phyloP scores from a whole-genome alignment of 1,140 invertebrate species.

The Drosophila tristis region DNA sequence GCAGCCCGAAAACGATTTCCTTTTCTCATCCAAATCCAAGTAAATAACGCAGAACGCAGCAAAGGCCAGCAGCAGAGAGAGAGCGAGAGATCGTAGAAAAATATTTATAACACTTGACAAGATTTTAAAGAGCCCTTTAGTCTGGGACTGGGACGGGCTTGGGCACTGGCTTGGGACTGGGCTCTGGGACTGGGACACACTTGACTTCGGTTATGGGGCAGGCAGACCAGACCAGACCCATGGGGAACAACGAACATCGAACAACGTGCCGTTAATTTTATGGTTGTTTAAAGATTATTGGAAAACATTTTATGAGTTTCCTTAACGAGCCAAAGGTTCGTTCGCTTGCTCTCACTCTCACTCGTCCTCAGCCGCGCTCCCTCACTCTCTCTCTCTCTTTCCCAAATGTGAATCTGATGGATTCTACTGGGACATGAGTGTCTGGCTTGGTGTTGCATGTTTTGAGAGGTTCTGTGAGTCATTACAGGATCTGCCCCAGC shows the following conservation, averaged over 20 bases:
- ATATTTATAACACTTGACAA: slow-evolving; percentile 81
- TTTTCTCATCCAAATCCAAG: slow-evolving; percentile 24
- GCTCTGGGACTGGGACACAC: slow-evolving; percentile 54
- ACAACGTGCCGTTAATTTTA: slow-evolving; percentile 77
- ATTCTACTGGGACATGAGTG: background rate
- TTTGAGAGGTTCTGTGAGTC: no score
- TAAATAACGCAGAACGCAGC: slow-evolving; percentile 20
- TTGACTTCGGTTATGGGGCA: slow-evolving; percentile 48
- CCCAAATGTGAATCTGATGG: background rate
- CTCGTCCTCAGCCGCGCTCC: background rate
- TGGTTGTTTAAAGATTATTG: slow-evolving; percentile 80
- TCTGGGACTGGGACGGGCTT: slow-evolving; percentile 12
- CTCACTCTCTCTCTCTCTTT: slow-evolving; percentile 7
- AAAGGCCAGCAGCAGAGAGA: slow-evolving; percentile 3
- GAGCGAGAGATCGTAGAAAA: slow-evolving; percentile 58
- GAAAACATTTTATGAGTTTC: slow-evolving; percentile 77
- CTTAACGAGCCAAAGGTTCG: slow-evolving; percentile 68
- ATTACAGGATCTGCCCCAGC: no score
- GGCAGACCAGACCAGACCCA: slow-evolving; percentile 1
- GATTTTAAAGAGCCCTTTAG: slow-evolving; percentile 56
- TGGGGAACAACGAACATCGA: slow-evolving; percentile 27
- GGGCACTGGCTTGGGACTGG: slow-evolving; percentile 13
- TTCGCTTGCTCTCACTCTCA: no score
- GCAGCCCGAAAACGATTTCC: slow-evolving; percentile 57
- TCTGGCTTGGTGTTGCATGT: no score